These are phyloP conservation scores for Australoheros facetus DNA, from an alignment of 2,797 vertebrate species.

Conservation along the genomic window DNA sequence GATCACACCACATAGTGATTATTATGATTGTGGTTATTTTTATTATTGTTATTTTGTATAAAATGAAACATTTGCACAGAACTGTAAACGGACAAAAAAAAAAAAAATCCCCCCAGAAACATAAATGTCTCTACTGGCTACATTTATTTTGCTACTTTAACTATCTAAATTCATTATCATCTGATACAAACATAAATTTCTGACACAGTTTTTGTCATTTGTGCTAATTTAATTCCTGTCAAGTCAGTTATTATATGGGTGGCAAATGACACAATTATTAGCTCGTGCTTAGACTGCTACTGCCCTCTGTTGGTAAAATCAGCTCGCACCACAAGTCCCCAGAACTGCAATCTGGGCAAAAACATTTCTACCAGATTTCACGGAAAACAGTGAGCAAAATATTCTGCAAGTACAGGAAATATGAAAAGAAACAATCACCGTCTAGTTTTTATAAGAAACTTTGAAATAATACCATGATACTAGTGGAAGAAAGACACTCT, in stretches of 20 bases:
- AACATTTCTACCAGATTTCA: neutral
- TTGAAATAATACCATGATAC: neutral
- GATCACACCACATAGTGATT: neutral
- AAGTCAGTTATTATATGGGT: neutral
- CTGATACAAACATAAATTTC: neutral
- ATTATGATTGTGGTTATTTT: neutral
- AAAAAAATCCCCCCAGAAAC: neutral
- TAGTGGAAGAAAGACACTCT: neutral
- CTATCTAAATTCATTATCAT: neutral
- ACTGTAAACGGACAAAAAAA: neutral
- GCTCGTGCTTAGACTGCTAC: conserved; percentile 33
- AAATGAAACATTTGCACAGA: neutral
- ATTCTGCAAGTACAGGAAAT: neutral
- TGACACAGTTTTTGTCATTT: neutral
- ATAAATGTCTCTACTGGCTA: neutral
- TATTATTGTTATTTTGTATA: neutral
- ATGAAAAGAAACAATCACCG: neutral
- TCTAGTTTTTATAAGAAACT: neutral
- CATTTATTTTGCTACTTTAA: neutral
- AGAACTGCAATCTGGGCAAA: neutral
- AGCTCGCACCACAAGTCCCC: neutral
- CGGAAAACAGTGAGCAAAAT: neutral
- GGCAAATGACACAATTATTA: neutral
- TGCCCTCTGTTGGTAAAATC: conserved; percentile 65
- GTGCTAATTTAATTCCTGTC: neutral